Percentiles rank a stretch among this genome's conserved stretches.
Conservation (phyloP, 23 tunicate genomes). For the Diplosoma virens region DNA sequence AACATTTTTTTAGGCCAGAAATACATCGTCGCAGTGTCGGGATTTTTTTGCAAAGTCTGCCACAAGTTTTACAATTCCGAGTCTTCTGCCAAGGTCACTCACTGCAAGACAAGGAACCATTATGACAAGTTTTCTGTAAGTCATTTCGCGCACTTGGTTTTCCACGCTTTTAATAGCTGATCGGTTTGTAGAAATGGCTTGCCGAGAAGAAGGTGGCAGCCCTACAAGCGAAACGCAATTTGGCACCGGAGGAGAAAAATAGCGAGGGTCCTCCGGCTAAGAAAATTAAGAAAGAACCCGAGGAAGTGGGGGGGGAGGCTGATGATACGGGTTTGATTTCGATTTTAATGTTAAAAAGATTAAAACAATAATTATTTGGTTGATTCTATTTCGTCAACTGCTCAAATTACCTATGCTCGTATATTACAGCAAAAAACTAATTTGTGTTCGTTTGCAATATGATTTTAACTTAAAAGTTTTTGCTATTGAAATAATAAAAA, state of each 20-base stretch:
- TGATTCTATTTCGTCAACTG: too few species aligned
- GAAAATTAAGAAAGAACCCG: constrained; percentile 32
- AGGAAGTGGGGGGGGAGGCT: background rate
- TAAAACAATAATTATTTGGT: too few species aligned
- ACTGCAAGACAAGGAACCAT: constrained; percentile 81
- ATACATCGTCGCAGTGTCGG: constrained; percentile 84
- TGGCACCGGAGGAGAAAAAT: background rate
- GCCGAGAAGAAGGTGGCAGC: constrained; percentile 57
- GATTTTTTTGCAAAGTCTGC: constrained; percentile 91
- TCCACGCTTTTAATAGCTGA: background rate
- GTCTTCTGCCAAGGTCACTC: constrained; percentile 73
- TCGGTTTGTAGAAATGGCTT: constrained; percentile 67
- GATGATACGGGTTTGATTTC: background rate
- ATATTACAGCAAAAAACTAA: too few species aligned
- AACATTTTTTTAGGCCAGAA: constrained; percentile 91
- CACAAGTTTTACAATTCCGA: constrained; percentile 94
- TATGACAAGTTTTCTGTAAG: constrained; percentile 82
- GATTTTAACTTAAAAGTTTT: too few species aligned
- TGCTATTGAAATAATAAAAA: too few species aligned
- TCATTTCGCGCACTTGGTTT: too few species aligned
- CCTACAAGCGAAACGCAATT: constrained; percentile 28
- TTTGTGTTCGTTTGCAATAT: too few species aligned
- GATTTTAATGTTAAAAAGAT: too few species aligned
- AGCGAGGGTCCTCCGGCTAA: constrained; percentile 56
- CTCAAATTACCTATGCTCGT: too few species aligned